phyloP scores from a whole-genome alignment of 1,140 invertebrate genomes.

The Scaptomyza graminum region DNA sequence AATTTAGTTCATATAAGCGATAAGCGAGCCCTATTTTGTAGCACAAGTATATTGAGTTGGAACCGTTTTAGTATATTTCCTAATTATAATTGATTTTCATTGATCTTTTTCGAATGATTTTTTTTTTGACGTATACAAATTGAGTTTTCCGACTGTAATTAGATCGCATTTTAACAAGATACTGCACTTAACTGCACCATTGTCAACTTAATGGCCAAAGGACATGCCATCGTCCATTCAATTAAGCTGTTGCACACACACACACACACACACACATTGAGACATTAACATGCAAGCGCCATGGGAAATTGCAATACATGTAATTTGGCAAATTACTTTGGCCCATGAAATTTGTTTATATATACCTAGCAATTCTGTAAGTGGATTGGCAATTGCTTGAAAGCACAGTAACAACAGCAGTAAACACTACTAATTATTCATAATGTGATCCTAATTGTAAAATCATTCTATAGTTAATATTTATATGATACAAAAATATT shows the following conservation, averaged over 20 bases:
- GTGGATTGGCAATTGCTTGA: slow-evolving; percentile 1
- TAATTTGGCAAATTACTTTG: slow-evolving; percentile 62
- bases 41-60: not conserved
- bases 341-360: slow-evolving; percentile 12
- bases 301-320: slow-evolving; percentile 30
- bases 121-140: not conserved
- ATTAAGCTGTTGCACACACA: slow-evolving; percentile 36
- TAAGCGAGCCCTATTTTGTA: not conserved
- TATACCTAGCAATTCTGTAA: slow-evolving; percentile 8
- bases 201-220: slow-evolving; percentile 41
- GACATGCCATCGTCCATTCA: slow-evolving; percentile 54
- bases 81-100: too few species aligned
- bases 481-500: too few species aligned
- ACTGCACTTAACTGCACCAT: slow-evolving; percentile 2
- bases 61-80: too few species aligned
- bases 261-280: slow-evolving; percentile 12
- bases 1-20: not conserved
- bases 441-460: too few species aligned
- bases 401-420: slow-evolving; percentile 1
- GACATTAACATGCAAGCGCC: not conserved
- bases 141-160: slow-evolving; percentile 15
- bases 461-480: too few species aligned
- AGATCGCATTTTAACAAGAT: slow-evolving; percentile 17
- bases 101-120: too few species aligned
- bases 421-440: too few species aligned